These are phyloP conservation scores for Endotricha flammealis DNA, from an alignment of 2,888 invertebrate species.

Conservation along the genomic window DNA sequence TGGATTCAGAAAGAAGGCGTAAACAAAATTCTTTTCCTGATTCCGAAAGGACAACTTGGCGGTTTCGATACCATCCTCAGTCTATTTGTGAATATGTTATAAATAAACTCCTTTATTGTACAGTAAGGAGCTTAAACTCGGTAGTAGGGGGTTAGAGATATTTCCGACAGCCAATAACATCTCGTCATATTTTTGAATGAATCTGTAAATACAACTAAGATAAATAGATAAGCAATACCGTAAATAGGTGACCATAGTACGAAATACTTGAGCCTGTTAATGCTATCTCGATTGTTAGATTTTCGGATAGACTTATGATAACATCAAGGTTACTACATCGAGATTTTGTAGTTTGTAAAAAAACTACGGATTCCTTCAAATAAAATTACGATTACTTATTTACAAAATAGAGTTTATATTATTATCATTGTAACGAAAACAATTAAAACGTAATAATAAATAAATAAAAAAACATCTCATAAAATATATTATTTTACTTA, in stretches of 20 bases:
- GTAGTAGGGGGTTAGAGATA: neutral
- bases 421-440: slow-evolving; percentile 54
- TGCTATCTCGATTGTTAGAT: no score
- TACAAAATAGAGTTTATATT: neutral
- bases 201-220: no score
- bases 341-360: no score
- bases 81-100: neutral
- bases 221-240: no score
- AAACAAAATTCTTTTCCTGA: neutral
- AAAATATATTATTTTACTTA: slow-evolving; percentile 51
- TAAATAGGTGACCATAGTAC: no score
- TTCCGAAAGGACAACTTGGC: neutral
- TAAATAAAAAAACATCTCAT: slow-evolving; percentile 56
- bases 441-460: slow-evolving; percentile 43
- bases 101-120: neutral
- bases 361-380: no score
- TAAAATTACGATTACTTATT: neutral
- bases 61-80: neutral
- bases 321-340: no score
- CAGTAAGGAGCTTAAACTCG: no score
- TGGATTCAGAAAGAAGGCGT: no score
- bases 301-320: no score
- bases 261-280: no score
- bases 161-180: neutral
- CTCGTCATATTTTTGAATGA: neutral